phyloP scores from a whole-genome alignment of 1,140 invertebrate genomes.

The Piezodorus guildinii region DNA sequence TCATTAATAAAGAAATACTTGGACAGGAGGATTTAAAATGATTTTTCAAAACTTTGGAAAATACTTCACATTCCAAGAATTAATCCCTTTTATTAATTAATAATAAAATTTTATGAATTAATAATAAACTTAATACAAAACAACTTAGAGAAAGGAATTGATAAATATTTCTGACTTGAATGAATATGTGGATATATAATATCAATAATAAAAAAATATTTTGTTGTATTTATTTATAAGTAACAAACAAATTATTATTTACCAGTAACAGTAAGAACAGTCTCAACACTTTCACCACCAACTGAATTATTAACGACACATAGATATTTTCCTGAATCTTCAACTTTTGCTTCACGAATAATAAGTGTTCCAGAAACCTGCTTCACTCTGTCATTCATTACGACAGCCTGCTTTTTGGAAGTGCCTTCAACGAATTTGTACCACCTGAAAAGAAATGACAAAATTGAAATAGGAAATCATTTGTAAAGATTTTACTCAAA shows the following conservation, averaged over 20 bases:
- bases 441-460: conserved; percentile 58
- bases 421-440: conserved; percentile 84
- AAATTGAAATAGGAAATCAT: neutral
- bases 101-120: too few relatives aligned
- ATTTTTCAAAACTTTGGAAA: too few relatives aligned
- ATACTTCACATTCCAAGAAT: too few relatives aligned
- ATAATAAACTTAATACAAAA: too few relatives aligned
- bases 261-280: conserved; percentile 79
- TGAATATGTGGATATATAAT: too few relatives aligned
- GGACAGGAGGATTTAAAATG: too few relatives aligned
- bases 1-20: too few relatives aligned
- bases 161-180: too few relatives aligned
- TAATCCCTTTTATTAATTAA: too few relatives aligned
- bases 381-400: conserved; percentile 73
- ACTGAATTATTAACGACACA: conserved; percentile 91
- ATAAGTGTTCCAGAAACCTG: conserved; percentile 90
- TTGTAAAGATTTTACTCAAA: neutral
- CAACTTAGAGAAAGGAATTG: too few relatives aligned
- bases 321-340: conserved; percentile 85
- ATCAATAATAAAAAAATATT: too few relatives aligned
- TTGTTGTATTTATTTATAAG: too few relatives aligned
- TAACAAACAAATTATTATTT: conserved; percentile 24
- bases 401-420: conserved; percentile 67
- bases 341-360: conserved; percentile 77
- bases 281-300: conserved; percentile 83